Percentiles rank a stretch among this genome's conserved stretches.
Conservation (phyloP, 2,888 invertebrate genomes). For the Parasteatoda lunata region DNA sequence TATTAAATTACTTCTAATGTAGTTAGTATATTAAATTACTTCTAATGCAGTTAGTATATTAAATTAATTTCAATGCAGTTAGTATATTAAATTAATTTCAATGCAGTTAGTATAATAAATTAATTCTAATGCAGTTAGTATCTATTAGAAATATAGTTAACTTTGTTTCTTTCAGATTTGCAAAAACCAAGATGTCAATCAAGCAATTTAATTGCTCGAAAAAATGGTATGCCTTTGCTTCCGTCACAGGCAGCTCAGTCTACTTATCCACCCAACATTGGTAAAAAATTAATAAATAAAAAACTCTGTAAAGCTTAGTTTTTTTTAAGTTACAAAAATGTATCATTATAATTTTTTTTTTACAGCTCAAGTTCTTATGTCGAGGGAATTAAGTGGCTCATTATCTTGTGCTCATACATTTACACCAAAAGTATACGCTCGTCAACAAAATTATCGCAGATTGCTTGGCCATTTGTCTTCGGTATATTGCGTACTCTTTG, state of each 20-base stretch:
- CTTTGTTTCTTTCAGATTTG: constrained; percentile 30
- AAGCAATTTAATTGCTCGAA: constrained; percentile 48
- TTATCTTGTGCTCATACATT: constrained; percentile 78
- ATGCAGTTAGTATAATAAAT: too few species aligned
- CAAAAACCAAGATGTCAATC: constrained; percentile 42
- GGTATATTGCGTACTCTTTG: constrained; percentile 97
- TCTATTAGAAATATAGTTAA: too few species aligned
- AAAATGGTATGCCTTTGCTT: constrained; percentile 65
- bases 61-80: too few species aligned
- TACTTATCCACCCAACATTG: constrained; percentile 65
- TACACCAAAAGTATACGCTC: constrained; percentile 80
- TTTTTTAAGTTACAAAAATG: too few species aligned
- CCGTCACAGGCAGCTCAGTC: constrained; percentile 54
- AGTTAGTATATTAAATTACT: too few species aligned
- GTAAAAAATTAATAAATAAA: constrained; percentile 15
- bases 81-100: too few species aligned
- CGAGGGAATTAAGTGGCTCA: constrained; percentile 82
- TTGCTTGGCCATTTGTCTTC: constrained; percentile 92
- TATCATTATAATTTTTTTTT: not conserved
- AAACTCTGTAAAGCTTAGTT: too few species aligned
- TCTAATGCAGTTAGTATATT: too few species aligned
- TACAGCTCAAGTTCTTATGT: constrained; percentile 76
- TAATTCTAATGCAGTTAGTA: too few species aligned
- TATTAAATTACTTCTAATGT: too few species aligned
- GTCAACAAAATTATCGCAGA: constrained; percentile 78